Conservation (phyloP, 2,113 vertebrate genomes). For the Myanophis thanlyinensis region DNA sequence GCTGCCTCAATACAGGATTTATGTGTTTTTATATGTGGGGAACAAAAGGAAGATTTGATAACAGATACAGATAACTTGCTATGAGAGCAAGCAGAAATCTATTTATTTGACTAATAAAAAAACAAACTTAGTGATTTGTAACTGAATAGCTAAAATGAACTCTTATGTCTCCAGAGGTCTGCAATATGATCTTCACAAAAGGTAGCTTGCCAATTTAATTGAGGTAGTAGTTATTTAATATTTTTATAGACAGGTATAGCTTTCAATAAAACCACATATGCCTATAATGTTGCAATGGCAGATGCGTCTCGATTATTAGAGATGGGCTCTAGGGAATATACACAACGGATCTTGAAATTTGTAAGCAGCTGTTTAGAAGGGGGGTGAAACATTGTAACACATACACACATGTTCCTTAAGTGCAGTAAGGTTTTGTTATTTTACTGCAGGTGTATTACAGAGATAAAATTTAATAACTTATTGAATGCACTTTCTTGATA, state of each 20-base stretch:
- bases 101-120: constrained; percentile 62
- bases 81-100: constrained; percentile 44
- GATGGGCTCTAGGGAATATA: constrained; percentile 77
- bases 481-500: constrained; percentile 54
- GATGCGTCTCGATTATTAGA: constrained; percentile 83
- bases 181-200: constrained; percentile 67
- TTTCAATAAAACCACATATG: constrained; percentile 77
- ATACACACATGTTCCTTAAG: constrained; percentile 74
- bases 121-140: constrained; percentile 60
- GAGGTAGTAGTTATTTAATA: constrained; percentile 74
- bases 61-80: constrained; percentile 35
- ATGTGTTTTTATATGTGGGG: neutral
- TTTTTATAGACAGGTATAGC: constrained; percentile 68
- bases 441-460: constrained; percentile 70
- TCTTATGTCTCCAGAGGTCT: constrained; percentile 56
- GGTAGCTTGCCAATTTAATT: constrained; percentile 70
- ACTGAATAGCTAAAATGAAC: constrained; percentile 60
- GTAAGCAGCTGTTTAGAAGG: constrained; percentile 77
- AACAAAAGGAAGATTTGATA: constrained; percentile 31
- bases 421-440: constrained; percentile 68
- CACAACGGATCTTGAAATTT: constrained; percentile 71
- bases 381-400: constrained; percentile 62
- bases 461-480: constrained; percentile 71
- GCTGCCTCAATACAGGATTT: neutral
- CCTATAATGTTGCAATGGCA: constrained; percentile 74